Conservation (phyloP, 1,140 invertebrate species). For the Rhopalosiphum padi region DNA sequence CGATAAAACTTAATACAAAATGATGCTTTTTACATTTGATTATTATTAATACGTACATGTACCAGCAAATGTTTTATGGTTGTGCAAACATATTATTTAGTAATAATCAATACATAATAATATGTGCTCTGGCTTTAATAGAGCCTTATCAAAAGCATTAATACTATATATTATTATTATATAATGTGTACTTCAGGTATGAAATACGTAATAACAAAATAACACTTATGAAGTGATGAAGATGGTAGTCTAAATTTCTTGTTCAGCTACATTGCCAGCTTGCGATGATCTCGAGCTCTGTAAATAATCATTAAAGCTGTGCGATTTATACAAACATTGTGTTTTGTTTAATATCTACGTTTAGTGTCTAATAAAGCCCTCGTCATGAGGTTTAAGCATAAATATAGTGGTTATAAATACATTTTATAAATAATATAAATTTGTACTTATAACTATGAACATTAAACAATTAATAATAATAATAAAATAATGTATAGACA, state of each 20-base stretch:
- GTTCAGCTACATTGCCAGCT: slow-evolving; percentile 36
- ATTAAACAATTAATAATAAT: neutral
- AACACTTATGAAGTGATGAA: slow-evolving; percentile 13
- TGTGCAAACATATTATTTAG: slow-evolving; percentile 34
- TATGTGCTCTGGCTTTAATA: slow-evolving; percentile 43
- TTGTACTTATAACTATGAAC: neutral
- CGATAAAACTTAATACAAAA: slow-evolving; percentile 32
- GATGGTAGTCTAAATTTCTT: slow-evolving; percentile 42
- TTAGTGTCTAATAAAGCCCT: neutral
- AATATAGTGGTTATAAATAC: neutral
- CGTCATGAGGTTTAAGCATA: neutral
- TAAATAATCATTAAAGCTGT: slow-evolving; percentile 47
- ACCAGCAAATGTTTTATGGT: slow-evolving; percentile 9
- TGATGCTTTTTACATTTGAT: slow-evolving; percentile 12
- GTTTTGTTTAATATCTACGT: neutral
- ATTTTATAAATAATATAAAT: neutral
- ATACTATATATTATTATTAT: slow-evolving; percentile 28
- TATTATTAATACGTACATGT: slow-evolving; percentile 43
- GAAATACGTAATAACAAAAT: slow-evolving; percentile 36
- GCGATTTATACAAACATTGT: slow-evolving; percentile 39
- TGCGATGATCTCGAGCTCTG: slow-evolving; percentile 53
- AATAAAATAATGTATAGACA: neutral
- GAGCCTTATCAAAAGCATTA: slow-evolving; percentile 12
- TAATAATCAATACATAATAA: slow-evolving; percentile 22
- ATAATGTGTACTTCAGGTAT: slow-evolving; percentile 16